phyloP scores from a whole-genome alignment of 2,113 vertebrate genomes.

The Coryphaenoides rupestris region DNA sequence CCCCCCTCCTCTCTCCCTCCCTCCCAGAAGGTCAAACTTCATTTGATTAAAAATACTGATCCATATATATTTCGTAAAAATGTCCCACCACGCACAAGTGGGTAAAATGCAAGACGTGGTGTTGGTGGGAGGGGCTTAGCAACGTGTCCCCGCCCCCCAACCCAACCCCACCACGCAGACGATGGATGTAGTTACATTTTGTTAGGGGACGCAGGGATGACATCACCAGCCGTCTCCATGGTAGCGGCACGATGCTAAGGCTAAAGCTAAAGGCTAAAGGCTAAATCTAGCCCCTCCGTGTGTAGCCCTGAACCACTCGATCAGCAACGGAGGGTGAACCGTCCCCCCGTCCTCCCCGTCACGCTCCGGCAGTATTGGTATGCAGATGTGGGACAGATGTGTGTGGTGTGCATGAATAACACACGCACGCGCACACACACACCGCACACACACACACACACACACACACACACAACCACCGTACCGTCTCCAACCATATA shows the following conservation, averaged over 20 bases:
- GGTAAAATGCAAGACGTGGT: conserved; percentile 9
- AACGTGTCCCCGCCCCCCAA: background rate
- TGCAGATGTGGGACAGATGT: conserved; percentile 45
- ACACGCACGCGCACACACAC: too few relatives aligned
- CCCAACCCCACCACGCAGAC: conserved; percentile 1
- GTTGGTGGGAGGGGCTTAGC: conserved; percentile 13
- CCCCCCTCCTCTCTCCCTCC: conserved; percentile 39
- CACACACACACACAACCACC: too few relatives aligned
- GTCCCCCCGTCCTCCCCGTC: conserved; percentile 35
- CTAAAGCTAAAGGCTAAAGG: too few relatives aligned
- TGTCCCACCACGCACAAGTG: conserved; percentile 5
- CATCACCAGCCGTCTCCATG: too few relatives aligned
- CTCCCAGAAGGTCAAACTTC: conserved; percentile 49
- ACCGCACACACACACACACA: background rate
- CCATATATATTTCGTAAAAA: conserved; percentile 21
- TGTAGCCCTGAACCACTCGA: conserved; percentile 32
- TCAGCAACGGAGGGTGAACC: conserved; percentile 52
- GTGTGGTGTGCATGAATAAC: conserved; percentile 52
- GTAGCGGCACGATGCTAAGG: too few relatives aligned
- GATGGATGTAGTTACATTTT: too few relatives aligned
- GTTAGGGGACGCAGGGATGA: conserved; percentile 11
- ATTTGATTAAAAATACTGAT: conserved; percentile 34
- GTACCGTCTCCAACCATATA: too few relatives aligned
- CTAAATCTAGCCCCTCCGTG: conserved; percentile 28
- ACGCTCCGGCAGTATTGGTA: conserved; percentile 49